Percentiles rank a stretch among this genome's conserved stretches.
Conservation (phyloP, 1,140 invertebrate genomes). For the Cataglyphis hispanica region DNA sequence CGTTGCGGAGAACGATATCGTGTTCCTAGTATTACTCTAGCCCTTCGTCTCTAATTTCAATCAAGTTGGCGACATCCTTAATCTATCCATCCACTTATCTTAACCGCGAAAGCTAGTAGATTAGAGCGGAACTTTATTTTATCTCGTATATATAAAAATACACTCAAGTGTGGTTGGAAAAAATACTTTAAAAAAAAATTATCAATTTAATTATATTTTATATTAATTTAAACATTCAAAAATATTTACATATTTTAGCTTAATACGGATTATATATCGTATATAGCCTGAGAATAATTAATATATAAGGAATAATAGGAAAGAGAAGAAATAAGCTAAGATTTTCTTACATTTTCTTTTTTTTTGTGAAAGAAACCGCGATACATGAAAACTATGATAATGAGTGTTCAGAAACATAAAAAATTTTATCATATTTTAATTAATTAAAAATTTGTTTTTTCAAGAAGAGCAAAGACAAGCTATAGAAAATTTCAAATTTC, state of each 20-base stretch:
- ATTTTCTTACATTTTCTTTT: background rate
- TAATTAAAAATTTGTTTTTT: background rate
- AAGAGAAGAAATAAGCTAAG: background rate
- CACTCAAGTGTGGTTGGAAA: background rate
- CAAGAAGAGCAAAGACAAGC: background rate
- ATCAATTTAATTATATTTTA: too few relatives aligned
- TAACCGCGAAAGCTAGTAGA: conserved; percentile 26
- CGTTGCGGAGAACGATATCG: conserved; percentile 50
- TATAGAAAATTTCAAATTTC: background rate
- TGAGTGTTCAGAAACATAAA: background rate
- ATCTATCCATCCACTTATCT: conserved; percentile 48
- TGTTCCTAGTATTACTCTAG: conserved; percentile 51
- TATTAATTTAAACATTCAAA: conserved; percentile 9
- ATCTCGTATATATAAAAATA: conserved; percentile 16
- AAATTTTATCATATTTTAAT: background rate
- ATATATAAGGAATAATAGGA: background rate
- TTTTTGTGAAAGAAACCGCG: background rate
- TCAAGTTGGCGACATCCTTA: conserved; percentile 53
- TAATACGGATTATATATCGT: too few relatives aligned
- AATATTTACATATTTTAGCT: background rate
- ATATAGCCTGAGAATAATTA: background rate
- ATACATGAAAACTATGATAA: background rate
- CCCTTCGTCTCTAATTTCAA: conserved; percentile 60
- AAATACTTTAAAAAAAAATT: background rate
- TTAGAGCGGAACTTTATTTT: conserved; percentile 39